Base-by-base conservation (phyloP, 2,113 vertebrate species). In the Myocastor coypus region DNA sequence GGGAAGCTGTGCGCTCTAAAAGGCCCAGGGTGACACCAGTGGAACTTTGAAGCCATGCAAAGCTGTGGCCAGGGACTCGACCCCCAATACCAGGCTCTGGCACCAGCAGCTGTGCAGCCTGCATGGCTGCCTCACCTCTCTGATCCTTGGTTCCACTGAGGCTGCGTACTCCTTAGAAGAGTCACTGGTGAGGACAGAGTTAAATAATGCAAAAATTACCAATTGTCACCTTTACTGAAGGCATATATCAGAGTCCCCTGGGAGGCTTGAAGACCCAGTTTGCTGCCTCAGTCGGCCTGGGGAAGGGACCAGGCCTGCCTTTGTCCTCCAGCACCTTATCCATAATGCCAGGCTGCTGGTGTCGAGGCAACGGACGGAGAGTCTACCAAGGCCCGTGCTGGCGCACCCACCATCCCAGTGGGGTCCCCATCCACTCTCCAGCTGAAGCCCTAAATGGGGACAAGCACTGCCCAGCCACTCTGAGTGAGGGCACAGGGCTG, bases 1-100 rank as follows among this genome's bases (percentile, higher is more conserved):
- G 9, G 4, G 32, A 20, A 63, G 34, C 26, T 26, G 10, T 17
- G 17, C 55, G 8, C 63, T 37, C 34, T 7, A 3, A 20, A 83
- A 81, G 55, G 86, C 4, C 34, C 12, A 24, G 50, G 46, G 7
- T 12, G 2, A 32, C 89, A 8, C 68, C 3, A 7, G 28, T 40
- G 42, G 80, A 46, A 50, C 80, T 6, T 28, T 12, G 0, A 69
- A 40, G 24, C 16, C 4, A 17, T 0, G 2, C 0, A 1, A 4
- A 68, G 8, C 46, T n/a, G 30, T 3, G 3, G 46, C 34, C 5
- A 17, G 69, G 2, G 37, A 24, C 50, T 73, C 50, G 2, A 83
- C 50, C n/a, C 57, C 50, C 34, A 26, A 37, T 55, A 64, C 42
- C 32, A 7, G 12, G 13, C 32, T 80, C 32, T 9, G 82, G 68